Conservation (phyloP, 2,888 invertebrate species). For the Napeogenes sylphis region DNA sequence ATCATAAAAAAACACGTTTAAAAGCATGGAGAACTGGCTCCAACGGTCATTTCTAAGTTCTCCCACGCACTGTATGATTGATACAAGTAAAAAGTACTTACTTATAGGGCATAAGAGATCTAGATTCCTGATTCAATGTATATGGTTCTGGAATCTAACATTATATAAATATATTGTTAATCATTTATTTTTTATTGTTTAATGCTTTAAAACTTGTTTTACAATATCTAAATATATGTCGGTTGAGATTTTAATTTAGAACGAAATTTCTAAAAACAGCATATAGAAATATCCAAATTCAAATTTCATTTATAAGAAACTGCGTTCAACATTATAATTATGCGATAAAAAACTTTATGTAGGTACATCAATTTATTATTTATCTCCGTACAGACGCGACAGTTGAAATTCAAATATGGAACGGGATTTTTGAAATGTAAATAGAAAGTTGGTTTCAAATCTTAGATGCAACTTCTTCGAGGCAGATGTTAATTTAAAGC, state of each 20-base stretch:
- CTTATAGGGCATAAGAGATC: slow-evolving; percentile 16
- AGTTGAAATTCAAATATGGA: slow-evolving; percentile 36
- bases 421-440: slow-evolving; percentile 37
- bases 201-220: too few relatives aligned
- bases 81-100: slow-evolving; percentile 8
- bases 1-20: slow-evolving; percentile 31
- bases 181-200: too few relatives aligned
- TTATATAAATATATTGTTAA: too few relatives aligned
- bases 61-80: slow-evolving; percentile 30
- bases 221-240: not conserved
- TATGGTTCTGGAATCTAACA: slow-evolving; percentile 11
- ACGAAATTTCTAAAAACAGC: slow-evolving; percentile 35
- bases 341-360: too few relatives aligned
- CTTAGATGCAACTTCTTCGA: slow-evolving; percentile 5
- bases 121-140: slow-evolving; percentile 14
- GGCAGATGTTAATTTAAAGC: too few relatives aligned
- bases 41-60: slow-evolving; percentile 43
- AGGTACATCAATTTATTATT: not conserved
- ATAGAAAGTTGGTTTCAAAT: slow-evolving; percentile 35
- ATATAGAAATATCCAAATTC: slow-evolving; percentile 35
- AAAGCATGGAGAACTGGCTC: slow-evolving; percentile 44
- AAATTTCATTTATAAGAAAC: slow-evolving; percentile 14
- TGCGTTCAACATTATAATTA: slow-evolving; percentile 3
- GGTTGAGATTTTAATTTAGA: slow-evolving; percentile 37
- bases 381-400: not conserved